Percentiles rank a stretch among this genome's conserved stretches.
phyloP scores from a whole-genome alignment of 2,113 vertebrate genomes.

The Neolamprologus modestus region DNA sequence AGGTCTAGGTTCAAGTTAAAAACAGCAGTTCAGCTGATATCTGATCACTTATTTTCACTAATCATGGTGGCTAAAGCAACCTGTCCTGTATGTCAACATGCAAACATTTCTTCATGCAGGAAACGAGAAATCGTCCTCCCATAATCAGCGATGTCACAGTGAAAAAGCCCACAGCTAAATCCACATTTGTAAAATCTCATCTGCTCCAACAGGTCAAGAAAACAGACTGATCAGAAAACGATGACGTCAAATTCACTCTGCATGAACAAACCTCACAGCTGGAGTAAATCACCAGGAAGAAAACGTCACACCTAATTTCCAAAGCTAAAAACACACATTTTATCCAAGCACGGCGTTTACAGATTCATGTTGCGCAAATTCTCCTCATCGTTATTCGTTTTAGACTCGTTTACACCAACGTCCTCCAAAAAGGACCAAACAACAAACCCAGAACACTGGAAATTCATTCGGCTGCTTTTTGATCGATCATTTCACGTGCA shows the following conservation, averaged over 20 bases:
- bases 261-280: background rate
- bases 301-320: background rate
- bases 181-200: background rate
- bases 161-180: background rate
- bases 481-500: rapidly evolving
- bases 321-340: background rate
- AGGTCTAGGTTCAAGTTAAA: background rate
- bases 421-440: background rate
- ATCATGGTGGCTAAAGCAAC: background rate
- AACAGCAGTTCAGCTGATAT: background rate
- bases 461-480: background rate
- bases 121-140: background rate
- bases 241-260: background rate
- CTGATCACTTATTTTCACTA: background rate
- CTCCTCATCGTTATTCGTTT: background rate
- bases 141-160: background rate
- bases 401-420: background rate
- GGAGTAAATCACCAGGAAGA: background rate
- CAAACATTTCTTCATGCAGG: rapidly evolving
- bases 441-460: background rate
- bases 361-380: background rate
- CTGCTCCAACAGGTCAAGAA: background rate
- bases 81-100: background rate
- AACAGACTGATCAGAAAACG: background rate
- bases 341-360: background rate